Base-by-base conservation (phyloP, 2,797 vertebrate genomes). In the Enteromius thamalakanensis region DNA sequence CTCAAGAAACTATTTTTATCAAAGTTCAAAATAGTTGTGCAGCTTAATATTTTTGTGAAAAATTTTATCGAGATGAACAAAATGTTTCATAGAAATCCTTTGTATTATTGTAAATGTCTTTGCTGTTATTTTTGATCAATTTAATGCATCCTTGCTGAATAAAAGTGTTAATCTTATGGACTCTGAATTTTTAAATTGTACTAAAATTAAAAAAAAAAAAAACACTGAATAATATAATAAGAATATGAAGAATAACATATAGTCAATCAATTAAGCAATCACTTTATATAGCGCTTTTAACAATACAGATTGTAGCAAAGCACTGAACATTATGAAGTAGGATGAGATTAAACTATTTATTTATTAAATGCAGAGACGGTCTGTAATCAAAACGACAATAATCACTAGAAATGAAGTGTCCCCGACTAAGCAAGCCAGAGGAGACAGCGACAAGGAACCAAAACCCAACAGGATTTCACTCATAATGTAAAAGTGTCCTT, bases 101-200 rank as follows among this genome's bases (percentile, higher is more conserved):
- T 62, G 58, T 6, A 29, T 6, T 23, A 62, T 26, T 26, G 4
- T 14, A 5, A 70, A 74, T 34, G 5, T 74, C 47, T 53, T 53
- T 12, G 11, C 29, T 14, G 49, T 34, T 10, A 34, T 49, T 55
- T 53, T 55, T 55, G 19, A 55, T n/a, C 49, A 37, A 37, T 74
- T 53, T 37, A 55, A 75, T 55, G 29, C 71, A 37, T 55, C 32
- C 71, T 75, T 34, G 32, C 11, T 75, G 19, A 75, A 75, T 75
- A 23, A 37, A 75, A 55, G 19, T 23, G 55, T 75, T 55, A 4
- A 37, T 55, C 21, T 74, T 51, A 72, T 17, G n/a, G 47, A 34
- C 10, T 3, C 47, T 21, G 21, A 21, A 0, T 14, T 67, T 23
- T 17, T 23, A 2, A 17, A 9, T 37, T 40, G 7, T 40, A 34